Conservation (phyloP, 2,888 invertebrate species). For the Lycocerus yunnanus region DNA sequence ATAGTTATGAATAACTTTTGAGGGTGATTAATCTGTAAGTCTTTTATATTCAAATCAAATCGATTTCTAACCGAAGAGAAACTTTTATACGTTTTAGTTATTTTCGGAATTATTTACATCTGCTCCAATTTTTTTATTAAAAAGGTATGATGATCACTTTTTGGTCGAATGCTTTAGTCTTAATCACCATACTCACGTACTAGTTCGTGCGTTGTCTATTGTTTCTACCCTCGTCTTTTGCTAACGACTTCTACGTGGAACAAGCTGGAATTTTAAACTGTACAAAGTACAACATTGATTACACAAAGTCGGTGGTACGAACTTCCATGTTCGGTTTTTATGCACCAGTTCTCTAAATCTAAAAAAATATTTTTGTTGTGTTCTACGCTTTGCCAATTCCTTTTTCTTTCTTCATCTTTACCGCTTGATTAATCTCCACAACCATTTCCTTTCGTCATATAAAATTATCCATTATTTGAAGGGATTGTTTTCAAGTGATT, state of each 20-base stretch:
- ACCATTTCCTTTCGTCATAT: not conserved
- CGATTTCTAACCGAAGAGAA: not conserved
- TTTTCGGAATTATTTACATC: not conserved
- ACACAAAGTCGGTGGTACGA: not conserved
- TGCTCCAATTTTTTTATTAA: not conserved
- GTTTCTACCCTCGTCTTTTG: constrained; percentile 2
- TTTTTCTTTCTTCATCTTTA: no score
- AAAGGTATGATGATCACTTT: not conserved
- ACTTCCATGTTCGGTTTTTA: not conserved
- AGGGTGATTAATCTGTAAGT: not conserved
- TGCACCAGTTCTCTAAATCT: not conserved
- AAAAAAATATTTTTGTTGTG: not conserved
- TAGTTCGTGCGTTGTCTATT: not conserved
- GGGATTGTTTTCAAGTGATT: not conserved
- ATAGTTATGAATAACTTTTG: not conserved
- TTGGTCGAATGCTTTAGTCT: not conserved
- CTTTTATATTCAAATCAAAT: not conserved
- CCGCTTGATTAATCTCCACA: not conserved
- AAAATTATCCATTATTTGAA: not conserved
- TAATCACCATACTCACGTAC: not conserved
- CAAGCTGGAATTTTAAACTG: not conserved
- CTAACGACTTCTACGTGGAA: not conserved
- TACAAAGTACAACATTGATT: not conserved
- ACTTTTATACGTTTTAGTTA: not conserved
- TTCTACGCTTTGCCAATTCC: not conserved